Conservation (phyloP, 2,888 invertebrate species). For the Tipula unca region DNA sequence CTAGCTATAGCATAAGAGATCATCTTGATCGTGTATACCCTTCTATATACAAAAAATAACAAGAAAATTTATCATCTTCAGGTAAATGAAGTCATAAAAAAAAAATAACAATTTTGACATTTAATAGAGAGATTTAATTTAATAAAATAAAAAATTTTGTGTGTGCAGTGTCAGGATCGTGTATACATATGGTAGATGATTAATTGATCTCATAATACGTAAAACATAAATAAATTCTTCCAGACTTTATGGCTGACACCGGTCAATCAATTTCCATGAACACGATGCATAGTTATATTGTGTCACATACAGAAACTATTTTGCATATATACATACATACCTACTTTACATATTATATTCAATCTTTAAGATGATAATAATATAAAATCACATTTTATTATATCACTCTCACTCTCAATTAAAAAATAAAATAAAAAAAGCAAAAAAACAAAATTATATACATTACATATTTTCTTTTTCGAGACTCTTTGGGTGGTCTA, state of each 20-base stretch:
- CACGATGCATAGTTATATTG: background rate
- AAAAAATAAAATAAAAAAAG: background rate
- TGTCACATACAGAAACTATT: background rate
- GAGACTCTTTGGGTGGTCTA: constrained; percentile 38
- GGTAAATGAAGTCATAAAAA: constrained; percentile 14
- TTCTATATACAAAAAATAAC: background rate
- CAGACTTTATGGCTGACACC: background rate
- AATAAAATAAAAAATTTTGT: background rate
- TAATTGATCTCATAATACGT: background rate
- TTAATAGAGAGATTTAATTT: background rate
- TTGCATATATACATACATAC: background rate
- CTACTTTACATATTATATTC: background rate
- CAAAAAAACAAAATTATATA: background rate
- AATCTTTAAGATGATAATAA: background rate
- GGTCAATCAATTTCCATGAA: background rate
- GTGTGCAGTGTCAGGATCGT: background rate
- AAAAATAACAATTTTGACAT: background rate
- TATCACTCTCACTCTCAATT: constrained; percentile 18
- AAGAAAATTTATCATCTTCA: background rate
- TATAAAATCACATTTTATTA: background rate
- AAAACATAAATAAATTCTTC: background rate
- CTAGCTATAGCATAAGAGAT: background rate
- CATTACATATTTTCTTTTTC: background rate
- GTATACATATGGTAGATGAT: background rate
- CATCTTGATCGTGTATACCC: background rate